These are phyloP conservation scores for Anas platyrhynchos DNA, from an alignment of 2,113 vertebrate genomes.

Conservation along the genomic window DNA sequence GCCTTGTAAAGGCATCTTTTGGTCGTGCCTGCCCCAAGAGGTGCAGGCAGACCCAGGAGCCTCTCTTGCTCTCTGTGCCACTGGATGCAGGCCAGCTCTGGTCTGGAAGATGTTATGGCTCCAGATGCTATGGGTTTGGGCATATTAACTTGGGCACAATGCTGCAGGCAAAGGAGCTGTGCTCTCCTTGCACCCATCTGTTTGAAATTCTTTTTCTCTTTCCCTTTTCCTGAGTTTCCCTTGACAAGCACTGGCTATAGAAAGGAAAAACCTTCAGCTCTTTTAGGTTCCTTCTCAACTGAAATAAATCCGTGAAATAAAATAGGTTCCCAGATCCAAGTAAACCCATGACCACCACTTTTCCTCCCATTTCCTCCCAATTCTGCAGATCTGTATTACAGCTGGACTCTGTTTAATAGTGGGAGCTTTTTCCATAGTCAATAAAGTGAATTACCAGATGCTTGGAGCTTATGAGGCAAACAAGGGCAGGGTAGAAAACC, in stretches of 20 bases:
- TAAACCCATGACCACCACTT: neutral
- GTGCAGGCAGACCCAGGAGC: neutral
- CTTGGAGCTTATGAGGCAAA: neutral
- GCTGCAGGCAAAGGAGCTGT: slow-evolving; percentile 32
- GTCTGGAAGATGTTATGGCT: slow-evolving; percentile 25
- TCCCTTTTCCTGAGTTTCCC: neutral
- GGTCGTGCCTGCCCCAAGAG: neutral
- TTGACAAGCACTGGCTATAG: neutral
- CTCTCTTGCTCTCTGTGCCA: neutral
- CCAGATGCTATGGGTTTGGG: slow-evolving; percentile 26
- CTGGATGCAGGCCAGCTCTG: neutral
- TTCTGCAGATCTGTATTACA: neutral
- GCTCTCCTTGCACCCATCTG: neutral
- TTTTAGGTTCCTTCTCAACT: neutral
- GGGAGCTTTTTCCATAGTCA: neutral
- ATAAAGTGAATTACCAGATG: neutral
- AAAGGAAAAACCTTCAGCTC: neutral
- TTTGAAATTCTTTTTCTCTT: neutral
- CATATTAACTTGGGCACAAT: neutral
- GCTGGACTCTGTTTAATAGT: neutral
- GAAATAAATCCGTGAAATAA: neutral
- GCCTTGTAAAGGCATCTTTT: neutral
- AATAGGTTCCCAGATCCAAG: neutral
- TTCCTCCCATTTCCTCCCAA: neutral
- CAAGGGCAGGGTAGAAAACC: neutral